Evolutionary conservation across 2,888 invertebrate genomes (phyloP).

Genomic region (Pammene fasciana): DNA sequence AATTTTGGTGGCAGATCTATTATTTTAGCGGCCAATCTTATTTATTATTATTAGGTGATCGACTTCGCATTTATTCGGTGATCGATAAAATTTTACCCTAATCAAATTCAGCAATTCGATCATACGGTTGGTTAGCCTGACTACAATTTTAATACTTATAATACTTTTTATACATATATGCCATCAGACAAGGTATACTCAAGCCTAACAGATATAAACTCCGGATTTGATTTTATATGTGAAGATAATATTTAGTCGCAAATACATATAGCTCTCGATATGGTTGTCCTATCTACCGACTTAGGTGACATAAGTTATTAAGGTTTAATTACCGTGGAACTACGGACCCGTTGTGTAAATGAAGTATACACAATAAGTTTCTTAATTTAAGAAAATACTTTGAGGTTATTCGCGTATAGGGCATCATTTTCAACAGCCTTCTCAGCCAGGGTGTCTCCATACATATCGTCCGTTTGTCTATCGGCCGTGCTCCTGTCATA

Average conservation of each 20-base stretch:
- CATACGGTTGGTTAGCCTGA: background rate
- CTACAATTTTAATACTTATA: background rate
- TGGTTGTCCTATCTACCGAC: too few relatives aligned
- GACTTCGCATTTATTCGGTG: too few relatives aligned
- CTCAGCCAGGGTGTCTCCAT: constrained; percentile 61
- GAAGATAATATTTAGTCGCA: too few relatives aligned
- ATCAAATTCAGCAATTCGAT: too few relatives aligned
- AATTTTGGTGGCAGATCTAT: too few relatives aligned
- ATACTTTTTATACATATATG: background rate
- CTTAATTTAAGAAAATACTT: constrained; percentile 58
- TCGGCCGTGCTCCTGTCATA: constrained; percentile 64
- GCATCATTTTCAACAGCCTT: constrained; percentile 63
- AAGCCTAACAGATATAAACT: background rate
- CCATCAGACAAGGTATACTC: background rate
- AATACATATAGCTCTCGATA: too few relatives aligned
- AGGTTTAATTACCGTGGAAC: background rate
- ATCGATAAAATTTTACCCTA: too few relatives aligned
- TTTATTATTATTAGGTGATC: too few relatives aligned
- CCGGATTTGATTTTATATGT: too few relatives aligned
- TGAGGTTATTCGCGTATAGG: constrained; percentile 60
- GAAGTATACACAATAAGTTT: background rate
- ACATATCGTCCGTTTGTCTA: constrained; percentile 57
- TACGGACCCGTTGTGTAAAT: background rate
- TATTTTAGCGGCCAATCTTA: too few relatives aligned
- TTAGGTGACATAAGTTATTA: too few relatives aligned